These are phyloP conservation scores for Gila orcuttii DNA, from an alignment of 2,113 vertebrate genomes.

Conservation along the genomic window DNA sequence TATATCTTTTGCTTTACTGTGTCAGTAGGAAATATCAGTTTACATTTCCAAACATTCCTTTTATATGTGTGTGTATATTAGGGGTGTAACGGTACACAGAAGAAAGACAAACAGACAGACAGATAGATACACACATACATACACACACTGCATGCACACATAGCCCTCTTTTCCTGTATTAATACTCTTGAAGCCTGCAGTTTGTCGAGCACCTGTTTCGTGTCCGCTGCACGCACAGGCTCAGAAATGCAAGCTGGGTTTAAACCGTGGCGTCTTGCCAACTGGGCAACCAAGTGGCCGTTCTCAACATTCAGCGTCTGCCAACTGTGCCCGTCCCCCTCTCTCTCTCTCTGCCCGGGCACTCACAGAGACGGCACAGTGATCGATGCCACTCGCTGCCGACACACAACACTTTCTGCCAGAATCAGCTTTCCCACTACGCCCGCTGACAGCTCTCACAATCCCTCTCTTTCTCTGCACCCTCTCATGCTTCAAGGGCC, in stretches of 20 bases:
- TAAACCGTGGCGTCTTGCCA: conserved; percentile 62
- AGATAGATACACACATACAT: not conserved
- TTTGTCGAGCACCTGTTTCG: conserved; percentile 76
- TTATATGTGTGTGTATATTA: too few relatives aligned
- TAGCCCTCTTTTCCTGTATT: not conserved
- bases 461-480: conserved; percentile 30
- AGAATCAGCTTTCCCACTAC: conserved; percentile 52
- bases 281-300: conserved; percentile 59
- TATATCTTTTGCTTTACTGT: too few relatives aligned
- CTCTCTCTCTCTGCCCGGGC: conserved; percentile 29
- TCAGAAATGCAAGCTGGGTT: conserved; percentile 63
- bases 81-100: too few relatives aligned
- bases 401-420: conserved; percentile 58
- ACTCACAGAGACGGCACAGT: conserved; percentile 52
- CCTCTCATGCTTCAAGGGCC: conserved; percentile 4
- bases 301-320: conserved; percentile 68
- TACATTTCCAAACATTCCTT: too few relatives aligned
- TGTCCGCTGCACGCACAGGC: conserved; percentile 67
- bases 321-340: conserved; percentile 57
- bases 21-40: too few relatives aligned
- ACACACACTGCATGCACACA: not conserved
- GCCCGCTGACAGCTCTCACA: conserved; percentile 41
- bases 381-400: conserved; percentile 64
- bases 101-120: too few relatives aligned
- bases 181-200: conserved; percentile 49